Percentiles rank a stretch among this genome's conserved stretches.
phyloP scores from a whole-genome alignment of 2,797 vertebrate species.

The Buphagus erythrorhynchus region DNA sequence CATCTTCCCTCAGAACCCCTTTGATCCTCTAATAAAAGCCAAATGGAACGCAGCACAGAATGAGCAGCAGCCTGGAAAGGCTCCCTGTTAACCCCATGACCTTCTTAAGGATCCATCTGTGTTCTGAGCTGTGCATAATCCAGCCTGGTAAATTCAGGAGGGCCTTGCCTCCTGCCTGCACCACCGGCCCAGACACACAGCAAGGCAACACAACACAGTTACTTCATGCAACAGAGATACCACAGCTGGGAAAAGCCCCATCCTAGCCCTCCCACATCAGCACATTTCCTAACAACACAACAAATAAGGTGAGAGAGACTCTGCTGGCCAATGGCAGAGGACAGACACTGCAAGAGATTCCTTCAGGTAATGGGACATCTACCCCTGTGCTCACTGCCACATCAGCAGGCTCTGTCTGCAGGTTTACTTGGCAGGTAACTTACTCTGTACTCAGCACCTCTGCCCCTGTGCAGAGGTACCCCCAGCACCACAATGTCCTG shows the following conservation, averaged over 20 bases:
- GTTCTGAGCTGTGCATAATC: not conserved
- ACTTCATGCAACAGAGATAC: not conserved
- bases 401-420: not conserved
- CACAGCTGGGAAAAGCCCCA: not conserved
- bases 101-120: not conserved
- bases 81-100: not conserved
- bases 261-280: not conserved
- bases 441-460: not conserved
- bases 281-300: not conserved
- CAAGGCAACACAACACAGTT: not conserved
- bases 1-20: not conserved
- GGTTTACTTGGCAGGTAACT: not conserved
- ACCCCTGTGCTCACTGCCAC: not conserved
- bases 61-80: conserved; percentile 31
- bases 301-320: not conserved
- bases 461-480: not conserved
- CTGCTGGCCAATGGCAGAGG: not conserved
- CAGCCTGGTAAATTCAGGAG: not conserved
- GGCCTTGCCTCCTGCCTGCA: not conserved
- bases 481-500: not conserved
- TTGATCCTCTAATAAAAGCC: conserved; percentile 44
- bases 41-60: not conserved
- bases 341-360: not conserved
- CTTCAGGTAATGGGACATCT: not conserved
- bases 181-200: not conserved